Base-by-base conservation (phyloP, 2,113 vertebrate genomes). In the Tamias sibiricus region DNA sequence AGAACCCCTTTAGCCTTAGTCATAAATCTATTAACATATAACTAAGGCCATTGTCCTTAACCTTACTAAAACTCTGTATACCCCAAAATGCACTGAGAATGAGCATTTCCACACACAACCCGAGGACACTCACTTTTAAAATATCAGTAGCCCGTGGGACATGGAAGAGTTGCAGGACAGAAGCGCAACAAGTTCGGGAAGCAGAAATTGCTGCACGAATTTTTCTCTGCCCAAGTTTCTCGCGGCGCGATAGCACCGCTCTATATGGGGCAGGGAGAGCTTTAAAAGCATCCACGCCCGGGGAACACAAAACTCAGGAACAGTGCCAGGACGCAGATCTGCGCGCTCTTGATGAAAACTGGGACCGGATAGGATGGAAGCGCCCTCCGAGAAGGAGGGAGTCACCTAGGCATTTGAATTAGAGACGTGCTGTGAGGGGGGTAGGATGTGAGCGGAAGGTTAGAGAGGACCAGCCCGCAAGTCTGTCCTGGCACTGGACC, bases 101-200 rank as follows among this genome's bases (percentile, higher is more conserved):
- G 40, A 74, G 69, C 64, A 22, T 62, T 52, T 86, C 89, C 91
- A 7, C 44, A 47, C 54, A 52, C 47, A 81, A 40, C 59, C 91
- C 77, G 20, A 83, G 71, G 71, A 59, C 94, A 26, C 71, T 91
- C 88, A 7, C n/a, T 80, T 75, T 82, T 14, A 75, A 95, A 93
- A 42, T 47, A 72, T 66, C 88, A 28, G 49, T 26, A 54, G n/a
- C 89, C 76, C 28, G 19, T 4, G 87, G 66, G 75, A 30, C 72
- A 0, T 40, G 82, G 54, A 79, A 91, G 86, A 17, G 87, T 37
- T 59, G 90, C 47, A 9, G 72, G 91, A 40, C 84, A 6, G 28
- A 62, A 30, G 75, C 52, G 57, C 90, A 32, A 42, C 83, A 2
- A 54, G 44, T 92, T 71, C 20, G 11, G 69, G 94, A 72, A 92